phyloP scores from a whole-genome alignment of 2,888 invertebrate genomes.

The Rhagium mordax region DNA sequence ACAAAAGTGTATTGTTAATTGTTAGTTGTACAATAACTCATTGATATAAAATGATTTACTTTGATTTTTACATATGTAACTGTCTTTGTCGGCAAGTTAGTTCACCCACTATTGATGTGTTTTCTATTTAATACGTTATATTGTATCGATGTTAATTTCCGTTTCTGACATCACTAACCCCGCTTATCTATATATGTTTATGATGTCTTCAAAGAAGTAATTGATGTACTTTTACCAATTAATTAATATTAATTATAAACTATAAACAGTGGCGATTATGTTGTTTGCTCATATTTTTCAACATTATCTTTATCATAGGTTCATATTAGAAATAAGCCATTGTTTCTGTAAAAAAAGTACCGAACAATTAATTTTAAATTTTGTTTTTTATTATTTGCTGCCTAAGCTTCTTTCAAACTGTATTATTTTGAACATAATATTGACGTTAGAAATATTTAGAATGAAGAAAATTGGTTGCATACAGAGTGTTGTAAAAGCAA shows the following conservation, averaged over 20 bases:
- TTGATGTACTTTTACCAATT: conserved; percentile 24
- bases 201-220: conserved; percentile 16
- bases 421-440: too few species aligned
- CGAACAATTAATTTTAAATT: too few species aligned
- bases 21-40: conserved; percentile 23
- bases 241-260: conserved; percentile 21
- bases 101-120: conserved; percentile 14
- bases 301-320: too few species aligned
- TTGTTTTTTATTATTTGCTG: too few species aligned
- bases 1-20: conserved; percentile 29
- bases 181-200: conserved; percentile 18
- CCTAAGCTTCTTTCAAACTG: too few species aligned
- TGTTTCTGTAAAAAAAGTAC: too few species aligned
- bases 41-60: conserved; percentile 12
- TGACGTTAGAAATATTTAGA: too few species aligned
- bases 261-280: conserved; percentile 6
- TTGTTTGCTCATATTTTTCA: background rate
- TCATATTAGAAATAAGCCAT: too few species aligned
- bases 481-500: too few species aligned
- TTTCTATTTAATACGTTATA: background rate
- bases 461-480: too few species aligned
- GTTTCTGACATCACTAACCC: conserved; percentile 19
- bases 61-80: background rate
- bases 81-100: conserved; percentile 22
- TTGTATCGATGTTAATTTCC: conserved; percentile 9